A percentile compares a stretch with the other conserved stretches of the same genome.
These are phyloP conservation scores for Cherax quadricarinatus DNA, from an alignment of 1,140 invertebrate species.

Conservation along the genomic window DNA sequence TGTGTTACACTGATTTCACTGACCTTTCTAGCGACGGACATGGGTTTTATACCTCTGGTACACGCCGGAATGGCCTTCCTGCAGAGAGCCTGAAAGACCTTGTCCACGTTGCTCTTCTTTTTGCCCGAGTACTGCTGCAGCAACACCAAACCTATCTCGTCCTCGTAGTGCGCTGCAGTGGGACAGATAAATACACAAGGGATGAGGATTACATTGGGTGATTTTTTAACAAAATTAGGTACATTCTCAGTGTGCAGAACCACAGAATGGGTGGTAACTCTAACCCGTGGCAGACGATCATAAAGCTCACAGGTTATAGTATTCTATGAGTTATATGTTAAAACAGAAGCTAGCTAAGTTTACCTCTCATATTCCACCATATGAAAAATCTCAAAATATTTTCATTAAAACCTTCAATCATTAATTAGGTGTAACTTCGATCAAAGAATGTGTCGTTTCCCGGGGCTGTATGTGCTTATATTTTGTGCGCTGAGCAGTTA, in stretches of 20 bases:
- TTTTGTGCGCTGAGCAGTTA: too few relatives aligned
- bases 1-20: neutral
- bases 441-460: too few relatives aligned
- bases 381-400: too few relatives aligned
- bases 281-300: too few relatives aligned
- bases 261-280: too few relatives aligned
- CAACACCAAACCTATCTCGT: conserved; percentile 24
- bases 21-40: conserved; percentile 48
- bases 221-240: neutral
- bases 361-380: too few relatives aligned
- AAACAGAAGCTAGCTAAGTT: too few relatives aligned
- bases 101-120: neutral
- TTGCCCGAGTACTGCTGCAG: conserved; percentile 26
- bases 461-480: too few relatives aligned
- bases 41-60: conserved; percentile 35
- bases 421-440: too few relatives aligned
- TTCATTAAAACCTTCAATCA: too few relatives aligned
- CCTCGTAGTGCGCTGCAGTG: conserved; percentile 47
- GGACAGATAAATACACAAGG: neutral
- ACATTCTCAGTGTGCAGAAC: neutral
- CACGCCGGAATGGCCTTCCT: conserved; percentile 51
- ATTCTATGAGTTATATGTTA: too few relatives aligned
- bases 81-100: conserved; percentile 30
- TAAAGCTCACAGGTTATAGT: too few relatives aligned
- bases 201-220: neutral